Conservation (phyloP, 2,113 vertebrate species). For the Cercocebus atys region DNA sequence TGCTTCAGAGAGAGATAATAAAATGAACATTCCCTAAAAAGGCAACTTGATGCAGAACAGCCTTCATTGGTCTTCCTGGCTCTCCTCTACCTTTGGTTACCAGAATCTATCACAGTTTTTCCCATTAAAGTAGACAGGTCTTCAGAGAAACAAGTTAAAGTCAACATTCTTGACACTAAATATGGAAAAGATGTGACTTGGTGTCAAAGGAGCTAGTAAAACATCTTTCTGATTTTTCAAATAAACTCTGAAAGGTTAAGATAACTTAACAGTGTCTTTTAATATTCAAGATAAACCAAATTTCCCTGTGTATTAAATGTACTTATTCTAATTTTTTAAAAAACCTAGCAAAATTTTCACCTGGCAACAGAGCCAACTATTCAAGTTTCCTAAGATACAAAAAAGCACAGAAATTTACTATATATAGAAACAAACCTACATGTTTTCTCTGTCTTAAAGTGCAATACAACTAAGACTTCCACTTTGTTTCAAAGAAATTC, state of each 20-base stretch:
- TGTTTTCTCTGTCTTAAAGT: neutral
- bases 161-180: constrained; percentile 15
- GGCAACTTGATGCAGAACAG: neutral
- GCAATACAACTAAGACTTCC: neutral
- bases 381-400: neutral
- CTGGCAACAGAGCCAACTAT: neutral
- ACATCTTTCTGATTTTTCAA: neutral
- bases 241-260: constrained; percentile 25
- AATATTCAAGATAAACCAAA: constrained; percentile 34
- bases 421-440: neutral
- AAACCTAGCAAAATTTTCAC: neutral
- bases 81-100: neutral
- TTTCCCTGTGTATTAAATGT: neutral
- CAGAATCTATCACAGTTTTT: neutral
- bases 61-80: neutral
- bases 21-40: neutral
- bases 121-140: neutral
- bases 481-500: constrained; percentile 7
- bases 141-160: neutral
- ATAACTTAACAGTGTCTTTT: neutral
- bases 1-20: neutral
- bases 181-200: neutral
- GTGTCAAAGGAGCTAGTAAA: neutral
- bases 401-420: neutral
- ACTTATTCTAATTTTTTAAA: neutral